These are phyloP conservation scores for Taenaris catops DNA, from an alignment of 2,888 invertebrate species.

Conservation along the genomic window DNA sequence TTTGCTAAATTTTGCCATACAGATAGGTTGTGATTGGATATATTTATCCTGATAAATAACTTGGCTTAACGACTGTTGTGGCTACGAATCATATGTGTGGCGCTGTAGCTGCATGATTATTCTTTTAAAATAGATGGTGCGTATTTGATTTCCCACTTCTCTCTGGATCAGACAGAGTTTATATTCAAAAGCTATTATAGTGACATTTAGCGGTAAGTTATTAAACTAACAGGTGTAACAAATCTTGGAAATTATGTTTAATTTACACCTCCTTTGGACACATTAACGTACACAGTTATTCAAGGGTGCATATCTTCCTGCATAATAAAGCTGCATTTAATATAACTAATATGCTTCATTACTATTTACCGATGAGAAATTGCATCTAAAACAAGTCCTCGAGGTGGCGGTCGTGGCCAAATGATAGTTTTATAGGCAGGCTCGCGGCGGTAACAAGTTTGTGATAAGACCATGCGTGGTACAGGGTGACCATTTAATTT, in stretches of 20 bases:
- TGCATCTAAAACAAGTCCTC: constrained; percentile 54
- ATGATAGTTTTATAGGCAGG: constrained; percentile 48
- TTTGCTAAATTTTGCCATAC: no score
- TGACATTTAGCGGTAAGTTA: neutral
- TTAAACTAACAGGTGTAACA: neutral
- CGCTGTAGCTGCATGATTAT: no score
- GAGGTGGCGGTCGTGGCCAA: constrained; percentile 48
- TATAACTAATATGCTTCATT: constrained; percentile 59
- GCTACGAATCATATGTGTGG: no score
- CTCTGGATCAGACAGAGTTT: no score
- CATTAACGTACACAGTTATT: neutral
- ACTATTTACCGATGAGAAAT: constrained; percentile 53
- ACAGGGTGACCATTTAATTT: constrained; percentile 5
- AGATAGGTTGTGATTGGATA: no score
- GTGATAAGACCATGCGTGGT: constrained; percentile 64
- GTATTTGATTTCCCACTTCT: no score
- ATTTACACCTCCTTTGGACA: constrained; percentile 1
- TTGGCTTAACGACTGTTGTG: no score
- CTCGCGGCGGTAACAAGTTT: constrained; percentile 66
- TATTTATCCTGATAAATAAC: no score
- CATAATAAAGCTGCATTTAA: constrained; percentile 49
- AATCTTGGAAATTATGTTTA: constrained; percentile 1
- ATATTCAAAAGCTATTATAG: no score
- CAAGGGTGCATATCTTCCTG: constrained; percentile 15
- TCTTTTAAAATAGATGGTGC: no score